Conservation (phyloP, 2,797 vertebrate genomes). For the Enteromius viviparus region DNA sequence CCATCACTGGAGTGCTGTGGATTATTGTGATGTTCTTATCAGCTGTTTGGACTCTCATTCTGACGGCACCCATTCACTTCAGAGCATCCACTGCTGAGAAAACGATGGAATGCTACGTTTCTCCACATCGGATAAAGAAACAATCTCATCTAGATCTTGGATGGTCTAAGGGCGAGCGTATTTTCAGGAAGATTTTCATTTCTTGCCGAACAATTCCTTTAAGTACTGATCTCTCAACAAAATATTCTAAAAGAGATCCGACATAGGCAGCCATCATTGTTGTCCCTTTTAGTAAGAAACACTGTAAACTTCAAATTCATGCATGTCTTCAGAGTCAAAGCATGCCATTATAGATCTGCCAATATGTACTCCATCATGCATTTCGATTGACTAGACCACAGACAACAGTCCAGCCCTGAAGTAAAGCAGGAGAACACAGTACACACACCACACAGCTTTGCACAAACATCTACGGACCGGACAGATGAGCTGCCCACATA, state of each 20-base stretch:
- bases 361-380: constrained; percentile 60
- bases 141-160: not conserved
- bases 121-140: not conserved
- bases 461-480: constrained; percentile 28
- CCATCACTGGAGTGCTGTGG: not conserved
- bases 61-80: not conserved
- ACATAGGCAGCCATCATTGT: not conserved
- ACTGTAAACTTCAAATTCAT: constrained; percentile 57
- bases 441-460: constrained; percentile 9
- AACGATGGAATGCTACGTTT: not conserved
- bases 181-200: not conserved
- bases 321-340: constrained; percentile 59
- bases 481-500: constrained; percentile 27
- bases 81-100: not conserved
- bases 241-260: constrained; percentile 15
- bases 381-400: constrained; percentile 44
- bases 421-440: constrained; percentile 26
- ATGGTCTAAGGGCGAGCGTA: not conserved
- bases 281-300: constrained; percentile 56
- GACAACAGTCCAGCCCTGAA: constrained; percentile 20
- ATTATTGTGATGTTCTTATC: not conserved
- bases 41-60: not conserved
- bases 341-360: constrained; percentile 62
- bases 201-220: not conserved
- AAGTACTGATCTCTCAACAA: constrained; percentile 1